phyloP scores from a whole-genome alignment of 2,888 invertebrate species.

The Pantelozetes paolii region DNA sequence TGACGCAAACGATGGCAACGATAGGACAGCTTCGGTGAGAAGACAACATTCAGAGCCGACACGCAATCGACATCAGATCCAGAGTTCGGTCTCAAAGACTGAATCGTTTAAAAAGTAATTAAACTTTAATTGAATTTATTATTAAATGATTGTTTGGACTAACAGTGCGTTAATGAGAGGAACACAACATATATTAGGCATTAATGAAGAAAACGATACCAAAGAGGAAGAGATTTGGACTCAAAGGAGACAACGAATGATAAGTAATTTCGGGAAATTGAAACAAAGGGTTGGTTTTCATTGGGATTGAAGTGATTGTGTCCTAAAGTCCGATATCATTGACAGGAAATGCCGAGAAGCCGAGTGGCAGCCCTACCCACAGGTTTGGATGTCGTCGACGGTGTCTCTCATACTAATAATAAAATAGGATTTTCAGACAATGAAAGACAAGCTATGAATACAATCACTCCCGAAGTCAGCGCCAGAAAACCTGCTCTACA shows the following conservation, averaged over 20 bases:
- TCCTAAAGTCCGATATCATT: neutral
- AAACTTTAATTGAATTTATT: neutral
- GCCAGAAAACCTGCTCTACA: neutral
- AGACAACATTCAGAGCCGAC: conserved; percentile 29
- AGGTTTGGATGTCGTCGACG: conserved; percentile 29
- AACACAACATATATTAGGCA: conserved; percentile 61
- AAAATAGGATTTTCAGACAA: neutral
- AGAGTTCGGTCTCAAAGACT: neutral
- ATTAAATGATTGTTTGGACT: neutral
- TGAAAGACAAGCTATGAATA: neutral
- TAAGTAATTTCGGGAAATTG: conserved; percentile 61
- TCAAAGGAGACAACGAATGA: conserved; percentile 71
- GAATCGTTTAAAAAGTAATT: conserved; percentile 8
- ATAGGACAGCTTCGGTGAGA: neutral
- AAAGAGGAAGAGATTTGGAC: conserved; percentile 65
- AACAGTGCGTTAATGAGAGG: neutral
- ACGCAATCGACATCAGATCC: neutral
- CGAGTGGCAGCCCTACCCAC: neutral
- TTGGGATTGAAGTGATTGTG: neutral
- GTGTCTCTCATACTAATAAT: neutral
- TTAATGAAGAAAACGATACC: conserved; percentile 68
- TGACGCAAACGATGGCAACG: neutral
- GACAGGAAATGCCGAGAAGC: neutral
- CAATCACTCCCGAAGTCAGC: neutral
- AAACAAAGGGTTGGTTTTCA: conserved; percentile 52